These are phyloP conservation scores for Sebastes minor DNA, from an alignment of 2,797 vertebrate species.

Conservation along the genomic window DNA sequence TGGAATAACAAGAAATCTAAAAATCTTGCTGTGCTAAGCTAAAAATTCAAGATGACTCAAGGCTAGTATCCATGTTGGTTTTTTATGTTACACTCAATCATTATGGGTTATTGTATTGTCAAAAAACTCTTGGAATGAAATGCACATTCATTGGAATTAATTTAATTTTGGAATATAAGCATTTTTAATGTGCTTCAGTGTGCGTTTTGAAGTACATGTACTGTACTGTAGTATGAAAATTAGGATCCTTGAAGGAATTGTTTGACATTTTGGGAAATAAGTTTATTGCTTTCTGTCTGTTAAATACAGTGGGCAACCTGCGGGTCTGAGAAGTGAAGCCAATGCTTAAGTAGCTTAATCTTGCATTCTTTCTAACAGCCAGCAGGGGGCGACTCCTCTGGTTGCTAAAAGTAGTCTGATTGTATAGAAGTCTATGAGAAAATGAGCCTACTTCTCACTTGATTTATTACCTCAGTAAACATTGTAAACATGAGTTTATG, in stretches of 20 bases:
- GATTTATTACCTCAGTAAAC: too few species aligned
- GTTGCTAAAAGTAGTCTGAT: too few species aligned
- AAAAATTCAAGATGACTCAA: background rate
- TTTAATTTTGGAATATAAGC: background rate
- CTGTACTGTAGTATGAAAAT: background rate
- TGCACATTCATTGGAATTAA: background rate
- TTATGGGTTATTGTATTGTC: too few species aligned
- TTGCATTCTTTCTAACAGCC: too few species aligned
- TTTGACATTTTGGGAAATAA: background rate
- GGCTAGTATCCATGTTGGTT: background rate
- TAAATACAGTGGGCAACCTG: too few species aligned
- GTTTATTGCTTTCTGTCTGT: background rate
- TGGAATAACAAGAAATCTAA: background rate
- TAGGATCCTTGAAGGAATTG: background rate
- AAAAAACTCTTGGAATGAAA: background rate
- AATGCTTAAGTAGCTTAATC: too few species aligned
- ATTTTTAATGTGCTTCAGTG: background rate
- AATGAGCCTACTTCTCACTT: fast-evolving
- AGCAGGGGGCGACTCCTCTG: too few species aligned
- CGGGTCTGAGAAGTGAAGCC: too few species aligned
- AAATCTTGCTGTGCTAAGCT: background rate
- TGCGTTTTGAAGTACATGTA: background rate
- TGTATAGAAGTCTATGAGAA: too few species aligned
- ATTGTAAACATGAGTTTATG: too few species aligned
- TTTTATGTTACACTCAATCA: background rate